phyloP scores from a whole-genome alignment of 1,140 invertebrate species.

The Drosophila tsacasi region DNA sequence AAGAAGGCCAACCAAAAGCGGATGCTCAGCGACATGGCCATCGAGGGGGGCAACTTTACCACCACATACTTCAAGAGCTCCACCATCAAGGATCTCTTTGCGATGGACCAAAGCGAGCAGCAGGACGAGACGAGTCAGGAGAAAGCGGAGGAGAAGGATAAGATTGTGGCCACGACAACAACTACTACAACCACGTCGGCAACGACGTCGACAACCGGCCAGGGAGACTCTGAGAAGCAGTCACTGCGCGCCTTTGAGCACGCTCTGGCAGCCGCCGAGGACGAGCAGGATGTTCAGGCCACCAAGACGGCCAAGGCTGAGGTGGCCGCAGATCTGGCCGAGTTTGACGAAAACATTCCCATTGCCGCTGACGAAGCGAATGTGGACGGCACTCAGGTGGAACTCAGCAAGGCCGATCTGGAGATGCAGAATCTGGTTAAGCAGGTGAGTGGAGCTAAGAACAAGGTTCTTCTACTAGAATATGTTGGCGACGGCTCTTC shows the following conservation, averaged over 20 bases:
- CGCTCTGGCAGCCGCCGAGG: slow-evolving; percentile 96
- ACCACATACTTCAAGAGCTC: slow-evolving; percentile 98
- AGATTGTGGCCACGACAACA: slow-evolving; percentile 43
- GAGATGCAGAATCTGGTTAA: slow-evolving; percentile 93
- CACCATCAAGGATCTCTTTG: slow-evolving; percentile 97
- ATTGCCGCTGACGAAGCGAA: slow-evolving; percentile 89
- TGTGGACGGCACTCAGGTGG: slow-evolving; percentile 86
- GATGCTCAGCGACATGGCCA: slow-evolving; percentile 97
- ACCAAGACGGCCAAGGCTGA: slow-evolving; percentile 96
- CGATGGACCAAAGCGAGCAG: slow-evolving; percentile 90
- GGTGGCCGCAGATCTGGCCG: slow-evolving; percentile 96
- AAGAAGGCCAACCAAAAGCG: slow-evolving; percentile 99
- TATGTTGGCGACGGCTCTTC: slow-evolving; percentile 11
- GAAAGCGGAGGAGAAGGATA: slow-evolving; percentile 54
- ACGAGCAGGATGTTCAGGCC: slow-evolving; percentile 97
- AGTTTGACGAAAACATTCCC: slow-evolving; percentile 99
- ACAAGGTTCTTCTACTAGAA: background rate
- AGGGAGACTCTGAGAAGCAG: slow-evolving; percentile 86
- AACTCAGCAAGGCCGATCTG: slow-evolving; percentile 92
- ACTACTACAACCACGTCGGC: slow-evolving; percentile 13
- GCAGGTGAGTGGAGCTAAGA: slow-evolving; percentile 88
- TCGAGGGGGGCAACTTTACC: slow-evolving; percentile 99
- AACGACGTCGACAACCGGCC: background rate
- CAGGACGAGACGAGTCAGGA: slow-evolving; percentile 87
- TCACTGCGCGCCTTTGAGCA: slow-evolving; percentile 91